Evolutionary conservation across 1,140 invertebrate genomes (phyloP).

Genomic region (Rhagoletis pomonella): DNA sequence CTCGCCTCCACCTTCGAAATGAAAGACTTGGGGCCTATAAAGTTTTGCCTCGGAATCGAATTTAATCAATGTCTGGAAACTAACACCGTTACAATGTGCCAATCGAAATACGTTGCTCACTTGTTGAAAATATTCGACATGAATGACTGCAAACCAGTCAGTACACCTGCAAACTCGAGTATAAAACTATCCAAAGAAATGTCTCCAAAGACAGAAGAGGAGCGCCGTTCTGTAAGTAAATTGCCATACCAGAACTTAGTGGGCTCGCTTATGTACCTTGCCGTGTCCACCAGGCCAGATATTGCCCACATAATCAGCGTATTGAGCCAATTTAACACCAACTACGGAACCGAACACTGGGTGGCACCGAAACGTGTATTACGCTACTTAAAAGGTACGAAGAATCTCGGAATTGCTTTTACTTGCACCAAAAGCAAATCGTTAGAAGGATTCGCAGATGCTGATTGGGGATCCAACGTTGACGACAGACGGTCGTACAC

Average conservation of each 20-base stretch:
- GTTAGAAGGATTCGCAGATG: not conserved
- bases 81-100: not conserved
- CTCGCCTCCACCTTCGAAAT: not conserved
- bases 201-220: not conserved
- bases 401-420: not conserved
- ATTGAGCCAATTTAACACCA: constrained; percentile 21
- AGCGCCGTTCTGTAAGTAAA: not conserved
- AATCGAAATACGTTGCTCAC: not conserved
- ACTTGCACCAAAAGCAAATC: not conserved
- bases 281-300: constrained; percentile 49
- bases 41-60: constrained; percentile 32
- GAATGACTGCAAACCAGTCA: not conserved
- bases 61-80: constrained; percentile 29
- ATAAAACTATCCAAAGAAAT: constrained; percentile 28
- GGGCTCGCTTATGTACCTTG: constrained; percentile 50
- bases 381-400: not conserved
- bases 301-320: constrained; percentile 36
- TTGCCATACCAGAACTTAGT: constrained; percentile 37
- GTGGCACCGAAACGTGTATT: not conserved
- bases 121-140: not conserved
- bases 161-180: constrained; percentile 11
- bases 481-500: constrained; percentile 42
- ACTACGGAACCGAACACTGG: constrained; percentile 7
- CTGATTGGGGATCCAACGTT: constrained; percentile 42
- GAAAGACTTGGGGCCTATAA: constrained; percentile 57